These are phyloP conservation scores for Drosophila erecta DNA, from an alignment of 1,140 invertebrate species.

Conservation along the genomic window DNA sequence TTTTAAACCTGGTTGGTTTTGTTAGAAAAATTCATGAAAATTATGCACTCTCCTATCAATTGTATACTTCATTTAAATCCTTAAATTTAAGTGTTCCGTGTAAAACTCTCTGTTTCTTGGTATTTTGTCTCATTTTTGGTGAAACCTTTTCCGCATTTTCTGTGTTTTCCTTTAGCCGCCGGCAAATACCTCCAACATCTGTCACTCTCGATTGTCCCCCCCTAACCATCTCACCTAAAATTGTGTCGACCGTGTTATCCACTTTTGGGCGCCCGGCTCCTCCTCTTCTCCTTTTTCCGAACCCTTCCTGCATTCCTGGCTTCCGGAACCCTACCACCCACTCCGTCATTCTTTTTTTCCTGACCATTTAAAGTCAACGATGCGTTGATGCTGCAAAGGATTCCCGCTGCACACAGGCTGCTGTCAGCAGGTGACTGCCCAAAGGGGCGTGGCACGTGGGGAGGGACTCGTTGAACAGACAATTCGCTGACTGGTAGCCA, in stretches of 20 bases:
- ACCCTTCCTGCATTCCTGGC: neutral
- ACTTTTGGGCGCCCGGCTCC: constrained; percentile 16
- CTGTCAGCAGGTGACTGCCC: constrained; percentile 54
- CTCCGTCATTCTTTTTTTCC: neutral
- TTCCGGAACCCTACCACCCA: neutral
- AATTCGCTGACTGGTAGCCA: constrained; percentile 38
- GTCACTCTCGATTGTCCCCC: constrained; percentile 29
- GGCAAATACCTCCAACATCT: constrained; percentile 41
- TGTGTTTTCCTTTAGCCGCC: constrained; percentile 11
- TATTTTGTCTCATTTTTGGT: constrained; percentile 21
- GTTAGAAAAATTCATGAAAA: neutral
- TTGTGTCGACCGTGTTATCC: constrained; percentile 48
- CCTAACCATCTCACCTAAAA: constrained; percentile 8
- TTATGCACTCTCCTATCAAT: too few species aligned
- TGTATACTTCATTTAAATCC: neutral
- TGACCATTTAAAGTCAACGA: constrained; percentile 47
- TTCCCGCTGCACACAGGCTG: constrained; percentile 20
- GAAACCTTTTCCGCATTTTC: constrained; percentile 18
- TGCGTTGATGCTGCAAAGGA: constrained; percentile 48
- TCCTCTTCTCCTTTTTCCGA: neutral
- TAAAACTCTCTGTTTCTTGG: neutral
- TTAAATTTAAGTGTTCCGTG: neutral
- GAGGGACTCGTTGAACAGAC: constrained; percentile 29
- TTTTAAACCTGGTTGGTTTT: neutral
- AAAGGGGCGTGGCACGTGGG: constrained; percentile 37